These are phyloP conservation scores for Hippopotamyrus pictus DNA, from an alignment of 2,797 vertebrate genomes.

Conservation along the genomic window DNA sequence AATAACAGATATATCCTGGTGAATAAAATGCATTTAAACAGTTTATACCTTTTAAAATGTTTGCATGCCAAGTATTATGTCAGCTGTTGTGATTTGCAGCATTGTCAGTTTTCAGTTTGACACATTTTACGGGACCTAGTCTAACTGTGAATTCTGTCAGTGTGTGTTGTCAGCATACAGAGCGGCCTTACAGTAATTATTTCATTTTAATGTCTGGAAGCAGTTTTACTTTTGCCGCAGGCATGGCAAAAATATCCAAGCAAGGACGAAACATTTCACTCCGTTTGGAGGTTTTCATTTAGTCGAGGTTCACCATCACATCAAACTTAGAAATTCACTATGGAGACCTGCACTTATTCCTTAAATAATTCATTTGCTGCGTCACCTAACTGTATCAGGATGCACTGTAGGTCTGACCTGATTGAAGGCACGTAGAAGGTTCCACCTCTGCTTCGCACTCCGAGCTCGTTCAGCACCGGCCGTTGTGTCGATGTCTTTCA, in stretches of 20 bases:
- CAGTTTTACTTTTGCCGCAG: neutral
- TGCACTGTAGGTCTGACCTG: neutral
- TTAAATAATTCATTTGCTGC: neutral
- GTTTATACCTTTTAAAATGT: neutral
- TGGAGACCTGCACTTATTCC: neutral
- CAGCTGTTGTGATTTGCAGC: neutral
- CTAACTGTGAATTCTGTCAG: neutral
- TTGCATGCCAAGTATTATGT: neutral
- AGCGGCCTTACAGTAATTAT: neutral
- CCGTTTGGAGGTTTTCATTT: neutral
- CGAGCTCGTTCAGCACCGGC: neutral
- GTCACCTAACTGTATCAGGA: neutral
- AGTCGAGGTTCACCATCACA: neutral
- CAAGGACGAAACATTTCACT: neutral
- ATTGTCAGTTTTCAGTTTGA: conserved; percentile 1
- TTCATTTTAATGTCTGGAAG: neutral
- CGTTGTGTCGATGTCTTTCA: neutral
- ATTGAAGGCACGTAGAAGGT: neutral
- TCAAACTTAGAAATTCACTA: neutral
- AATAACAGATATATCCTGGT: neutral
- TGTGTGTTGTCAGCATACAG: neutral
- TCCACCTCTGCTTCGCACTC: neutral
- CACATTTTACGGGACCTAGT: neutral
- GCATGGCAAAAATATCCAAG: neutral
- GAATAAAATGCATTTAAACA: neutral